Conservation (phyloP, 2,888 invertebrate species). For the Cephus runcator region DNA sequence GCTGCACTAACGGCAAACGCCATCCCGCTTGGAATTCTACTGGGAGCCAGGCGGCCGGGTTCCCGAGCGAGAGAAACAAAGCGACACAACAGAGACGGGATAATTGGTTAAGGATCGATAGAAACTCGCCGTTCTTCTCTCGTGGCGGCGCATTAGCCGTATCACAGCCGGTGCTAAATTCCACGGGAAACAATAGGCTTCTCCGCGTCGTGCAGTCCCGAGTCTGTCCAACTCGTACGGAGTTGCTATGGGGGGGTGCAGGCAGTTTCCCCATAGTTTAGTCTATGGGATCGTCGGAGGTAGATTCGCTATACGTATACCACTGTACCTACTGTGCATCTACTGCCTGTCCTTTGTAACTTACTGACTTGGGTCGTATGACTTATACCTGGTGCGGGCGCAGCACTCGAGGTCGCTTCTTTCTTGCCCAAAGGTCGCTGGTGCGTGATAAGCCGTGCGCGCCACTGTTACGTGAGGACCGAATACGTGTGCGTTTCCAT, state of each 20-base stretch:
- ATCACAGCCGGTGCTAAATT: neutral
- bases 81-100: neutral
- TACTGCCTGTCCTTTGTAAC: neutral
- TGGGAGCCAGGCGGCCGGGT: neutral
- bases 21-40: neutral
- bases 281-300: neutral
- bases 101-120: neutral
- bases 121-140: neutral
- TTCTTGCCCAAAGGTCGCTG: neutral
- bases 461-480: neutral
- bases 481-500: conserved; percentile 2
- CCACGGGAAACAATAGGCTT: neutral
- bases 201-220: neutral
- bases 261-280: neutral
- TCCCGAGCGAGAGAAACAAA: neutral
- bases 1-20: neutral
- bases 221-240: neutral
- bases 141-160: neutral
- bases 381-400: neutral
- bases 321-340: too few species aligned
- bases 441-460: neutral
- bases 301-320: neutral
- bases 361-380: neutral
- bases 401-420: too few species aligned
- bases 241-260: neutral